Conservation (phyloP, 2,888 invertebrate genomes). For the Maniola hyperantus region DNA sequence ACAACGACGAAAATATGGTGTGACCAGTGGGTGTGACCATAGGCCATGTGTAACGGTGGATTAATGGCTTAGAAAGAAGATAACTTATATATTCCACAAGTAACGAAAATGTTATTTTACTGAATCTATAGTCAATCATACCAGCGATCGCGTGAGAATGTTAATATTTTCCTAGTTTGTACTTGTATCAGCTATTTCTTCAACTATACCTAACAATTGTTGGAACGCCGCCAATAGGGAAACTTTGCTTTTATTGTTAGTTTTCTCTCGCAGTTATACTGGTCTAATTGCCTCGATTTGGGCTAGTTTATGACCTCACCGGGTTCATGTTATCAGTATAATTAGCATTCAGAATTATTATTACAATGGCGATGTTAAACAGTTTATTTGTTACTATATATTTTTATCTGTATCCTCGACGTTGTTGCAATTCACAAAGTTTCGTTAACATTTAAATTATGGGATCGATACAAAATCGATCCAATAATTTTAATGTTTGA, state of each 20-base stretch:
- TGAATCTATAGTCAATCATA: constrained; percentile 1
- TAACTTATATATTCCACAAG: not conserved
- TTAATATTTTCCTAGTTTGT: constrained; percentile 30
- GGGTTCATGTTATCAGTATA: constrained; percentile 4
- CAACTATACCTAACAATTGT: constrained; percentile 22
- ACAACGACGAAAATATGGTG: no score
- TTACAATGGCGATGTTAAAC: not conserved
- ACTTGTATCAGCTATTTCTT: constrained; percentile 22
- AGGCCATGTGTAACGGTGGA: no score
- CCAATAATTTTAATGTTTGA: not conserved
- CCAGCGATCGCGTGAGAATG: constrained; percentile 30
- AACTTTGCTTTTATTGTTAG: constrained; percentile 25
- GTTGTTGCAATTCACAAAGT: not conserved
- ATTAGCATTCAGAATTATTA: not conserved
- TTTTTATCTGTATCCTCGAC: not conserved
- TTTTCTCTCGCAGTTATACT: constrained; percentile 23
- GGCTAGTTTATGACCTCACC: constrained; percentile 15
- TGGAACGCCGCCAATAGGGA: constrained; percentile 28
- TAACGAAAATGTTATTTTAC: not conserved
- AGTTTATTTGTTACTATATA: not conserved
- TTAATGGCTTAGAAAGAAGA: no score
- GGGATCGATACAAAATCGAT: not conserved
- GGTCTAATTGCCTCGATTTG: constrained; percentile 26
- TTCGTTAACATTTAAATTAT: not conserved
- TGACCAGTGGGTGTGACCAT: no score